Conservation (phyloP, 2,113 vertebrate species). For the Spea bombifrons region DNA sequence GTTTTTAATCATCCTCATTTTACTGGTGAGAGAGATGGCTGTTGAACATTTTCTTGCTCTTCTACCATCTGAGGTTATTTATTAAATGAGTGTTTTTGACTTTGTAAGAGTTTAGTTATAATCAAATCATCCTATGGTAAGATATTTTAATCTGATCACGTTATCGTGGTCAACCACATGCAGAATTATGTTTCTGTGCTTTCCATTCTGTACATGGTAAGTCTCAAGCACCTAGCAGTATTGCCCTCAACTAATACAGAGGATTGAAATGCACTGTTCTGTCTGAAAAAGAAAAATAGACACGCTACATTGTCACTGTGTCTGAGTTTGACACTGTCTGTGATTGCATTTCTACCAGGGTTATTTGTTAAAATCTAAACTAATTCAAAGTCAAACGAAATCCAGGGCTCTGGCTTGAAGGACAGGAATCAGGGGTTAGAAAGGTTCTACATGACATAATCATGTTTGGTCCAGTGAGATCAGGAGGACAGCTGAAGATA, state of each 20-base stretch:
- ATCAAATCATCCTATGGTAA: neutral
- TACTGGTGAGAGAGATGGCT: slow-evolving; percentile 22
- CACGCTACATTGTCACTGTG: neutral
- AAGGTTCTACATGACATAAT: too few species aligned
- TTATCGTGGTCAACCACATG: neutral
- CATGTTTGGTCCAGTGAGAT: neutral
- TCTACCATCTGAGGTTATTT: slow-evolving; percentile 3
- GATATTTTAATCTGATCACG: neutral
- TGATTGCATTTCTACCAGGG: neutral
- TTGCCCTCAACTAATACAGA: neutral
- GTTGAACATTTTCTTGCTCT: neutral
- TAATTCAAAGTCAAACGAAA: neutral
- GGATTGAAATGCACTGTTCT: slow-evolving; percentile 3
- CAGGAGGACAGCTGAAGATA: neutral
- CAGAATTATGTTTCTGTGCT: neutral
- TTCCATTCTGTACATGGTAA: slow-evolving; percentile 10
- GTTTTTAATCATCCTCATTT: slow-evolving; percentile 29
- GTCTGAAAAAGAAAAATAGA: slow-evolving; percentile 2
- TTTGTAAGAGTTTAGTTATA: slow-evolving; percentile 9
- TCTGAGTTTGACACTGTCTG: neutral
- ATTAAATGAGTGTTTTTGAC: slow-evolving; percentile 15
- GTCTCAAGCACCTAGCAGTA: neutral
- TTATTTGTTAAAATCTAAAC: slow-evolving; percentile 8
- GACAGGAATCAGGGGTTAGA: neutral
- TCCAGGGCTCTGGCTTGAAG: neutral